Conservation (phyloP, 2,113 vertebrate species). For the Plestiodon gilberti region DNA sequence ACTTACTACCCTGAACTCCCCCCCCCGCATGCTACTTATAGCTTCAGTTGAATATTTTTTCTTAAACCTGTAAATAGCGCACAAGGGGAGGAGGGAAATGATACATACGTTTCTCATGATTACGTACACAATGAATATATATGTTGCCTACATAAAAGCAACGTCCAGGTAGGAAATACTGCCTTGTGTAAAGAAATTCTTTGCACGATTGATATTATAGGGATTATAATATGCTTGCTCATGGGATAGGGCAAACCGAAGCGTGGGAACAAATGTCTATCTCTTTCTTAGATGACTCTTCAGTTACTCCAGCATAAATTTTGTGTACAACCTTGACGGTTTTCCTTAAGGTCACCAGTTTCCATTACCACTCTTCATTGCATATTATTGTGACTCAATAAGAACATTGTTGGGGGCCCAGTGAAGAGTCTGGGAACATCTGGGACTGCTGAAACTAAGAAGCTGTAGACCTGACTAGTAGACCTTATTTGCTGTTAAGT, state of each 20-base stretch:
- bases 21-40: no score
- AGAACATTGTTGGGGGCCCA: neutral
- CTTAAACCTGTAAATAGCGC: no score
- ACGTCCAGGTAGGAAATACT: neutral
- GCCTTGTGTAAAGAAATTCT: neutral
- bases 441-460: neutral
- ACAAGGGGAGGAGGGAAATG: no score
- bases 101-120: neutral
- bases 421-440: neutral
- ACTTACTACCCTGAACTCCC: no score
- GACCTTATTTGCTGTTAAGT: no score
- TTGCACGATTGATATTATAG: neutral
- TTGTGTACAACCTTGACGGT: neutral
- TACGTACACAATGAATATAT: no score
- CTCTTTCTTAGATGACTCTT: neutral
- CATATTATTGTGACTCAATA: neutral
- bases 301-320: neutral
- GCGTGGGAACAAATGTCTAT: neutral
- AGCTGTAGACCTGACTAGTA: neutral
- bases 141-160: neutral
- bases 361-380: neutral
- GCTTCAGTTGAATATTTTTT: no score
- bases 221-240: no score
- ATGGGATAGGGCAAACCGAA: neutral
- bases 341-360: neutral